Conservation (phyloP, 2,797 vertebrate genomes). For the Ctenopoma kingsleyae region DNA sequence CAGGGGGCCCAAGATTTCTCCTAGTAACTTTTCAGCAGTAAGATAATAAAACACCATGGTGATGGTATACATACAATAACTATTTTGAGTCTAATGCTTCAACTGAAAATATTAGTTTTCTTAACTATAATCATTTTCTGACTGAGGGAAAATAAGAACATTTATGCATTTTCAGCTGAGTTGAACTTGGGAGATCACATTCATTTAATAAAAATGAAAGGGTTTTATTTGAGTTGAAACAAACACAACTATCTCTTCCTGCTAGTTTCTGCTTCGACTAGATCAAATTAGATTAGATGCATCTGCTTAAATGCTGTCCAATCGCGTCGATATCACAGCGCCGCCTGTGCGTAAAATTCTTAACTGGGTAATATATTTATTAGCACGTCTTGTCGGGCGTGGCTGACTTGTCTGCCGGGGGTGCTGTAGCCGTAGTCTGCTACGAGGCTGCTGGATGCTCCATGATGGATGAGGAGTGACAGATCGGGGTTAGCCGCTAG, state of each 20-base stretch:
- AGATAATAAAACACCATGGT: slow-evolving; percentile 3
- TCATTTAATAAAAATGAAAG: background rate
- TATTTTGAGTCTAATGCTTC: background rate
- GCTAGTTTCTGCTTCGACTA: background rate
- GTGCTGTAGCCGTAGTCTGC: slow-evolving; percentile 57
- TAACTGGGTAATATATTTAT: slow-evolving; percentile 59
- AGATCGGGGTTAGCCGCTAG: slow-evolving; percentile 89
- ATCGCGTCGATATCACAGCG: slow-evolving; percentile 35
- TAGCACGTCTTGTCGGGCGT: slow-evolving; percentile 71
- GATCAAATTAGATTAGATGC: background rate
- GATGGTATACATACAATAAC: background rate
- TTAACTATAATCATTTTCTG: background rate
- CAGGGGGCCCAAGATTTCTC: background rate
- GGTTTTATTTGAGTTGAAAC: slow-evolving; percentile 9
- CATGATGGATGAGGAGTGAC: slow-evolving; percentile 89
- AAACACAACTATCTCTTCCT: background rate
- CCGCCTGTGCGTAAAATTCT: slow-evolving; percentile 62
- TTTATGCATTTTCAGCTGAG: background rate
- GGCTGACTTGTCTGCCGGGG: slow-evolving; percentile 68
- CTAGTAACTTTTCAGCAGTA: background rate
- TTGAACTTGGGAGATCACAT: background rate
- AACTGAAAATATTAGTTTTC: background rate
- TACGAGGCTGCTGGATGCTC: slow-evolving; percentile 67
- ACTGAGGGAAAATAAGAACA: background rate
- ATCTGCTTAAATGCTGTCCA: background rate